Evolutionary conservation across 2,888 invertebrate genomes (phyloP), one percentile per base, ranked within the genome.

Genomic region (Melinaea menophilus): DNA sequence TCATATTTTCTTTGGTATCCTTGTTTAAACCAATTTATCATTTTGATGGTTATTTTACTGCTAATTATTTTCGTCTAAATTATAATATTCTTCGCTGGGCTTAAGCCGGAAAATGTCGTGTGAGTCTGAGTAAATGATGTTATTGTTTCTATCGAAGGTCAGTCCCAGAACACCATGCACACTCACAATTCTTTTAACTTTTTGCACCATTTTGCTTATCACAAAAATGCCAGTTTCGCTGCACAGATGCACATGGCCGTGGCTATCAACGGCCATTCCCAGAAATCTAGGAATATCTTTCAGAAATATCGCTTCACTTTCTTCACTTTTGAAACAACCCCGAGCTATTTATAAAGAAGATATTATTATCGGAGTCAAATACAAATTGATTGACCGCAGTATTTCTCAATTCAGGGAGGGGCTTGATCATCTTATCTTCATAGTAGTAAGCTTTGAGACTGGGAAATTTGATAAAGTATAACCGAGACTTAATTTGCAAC

Each of bases 391-490:
- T 84, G 0, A 88, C 74, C 0, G 72, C 72, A 4, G 73, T 72
- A 0, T 75, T 74, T 55, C 62, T 72, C 0, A 89, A 59, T 35
- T 77, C 74, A 0, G 66, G 61, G 0, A 87, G 68, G 0, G 71
- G 56, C 63, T 67, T 79, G 0, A 88, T 67, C 0, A 73, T 74
- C 41, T 71, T 81, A 22, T 88, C 80, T 0, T 70, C 67, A 58
- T 86, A 89, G 41, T 73, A 79, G 63, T 79, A 87, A 0, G 81
- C 81, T 34, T 73, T 79, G 0, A 89, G 72, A 59, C 79, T 84
- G 0, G 89, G 89, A 59, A 89, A 89, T 58, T 81, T 82, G 3
- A 88, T 79, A 48, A 87, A 88, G 63, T 82, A 85, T 11, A 88
- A 75, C 3, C 73, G 59, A 0, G 79, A 75, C 47, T 81, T 85